Evolutionary conservation across 2,797 vertebrate species (phyloP).

Genomic region (Synaphobranchus kaupii): DNA sequence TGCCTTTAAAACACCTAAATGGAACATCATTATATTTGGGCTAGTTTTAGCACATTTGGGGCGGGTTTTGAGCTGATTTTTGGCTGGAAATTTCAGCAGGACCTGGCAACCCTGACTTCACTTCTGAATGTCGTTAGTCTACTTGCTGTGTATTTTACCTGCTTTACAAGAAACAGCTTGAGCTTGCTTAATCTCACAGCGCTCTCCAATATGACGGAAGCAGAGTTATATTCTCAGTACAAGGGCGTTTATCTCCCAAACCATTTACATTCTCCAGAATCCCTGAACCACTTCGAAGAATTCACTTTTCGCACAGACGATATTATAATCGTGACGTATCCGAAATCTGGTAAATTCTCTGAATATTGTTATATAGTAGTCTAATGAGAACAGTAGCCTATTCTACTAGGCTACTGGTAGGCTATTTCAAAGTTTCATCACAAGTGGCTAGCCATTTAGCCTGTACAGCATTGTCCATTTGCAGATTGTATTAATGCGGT

Average conservation of each 20-base stretch:
- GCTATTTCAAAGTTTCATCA: too few relatives aligned
- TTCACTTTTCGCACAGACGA: constrained; percentile 69
- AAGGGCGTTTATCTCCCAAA: constrained; percentile 60
- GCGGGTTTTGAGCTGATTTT: too few relatives aligned
- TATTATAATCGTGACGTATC: constrained; percentile 65
- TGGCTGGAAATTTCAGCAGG: too few relatives aligned
- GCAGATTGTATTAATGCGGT: too few relatives aligned
- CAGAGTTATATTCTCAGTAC: constrained; percentile 59
- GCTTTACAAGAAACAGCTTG: not conserved
- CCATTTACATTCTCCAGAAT: constrained; percentile 51
- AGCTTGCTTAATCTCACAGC: not conserved
- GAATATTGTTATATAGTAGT: too few relatives aligned
- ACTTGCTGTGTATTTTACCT: not conserved
- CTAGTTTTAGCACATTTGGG: too few relatives aligned
- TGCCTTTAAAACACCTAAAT: too few relatives aligned
- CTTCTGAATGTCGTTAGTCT: not conserved
- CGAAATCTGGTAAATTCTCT: constrained; percentile 76
- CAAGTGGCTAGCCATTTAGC: too few relatives aligned
- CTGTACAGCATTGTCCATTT: too few relatives aligned
- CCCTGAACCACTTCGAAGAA: constrained; percentile 60
- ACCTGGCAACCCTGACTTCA: too few relatives aligned
- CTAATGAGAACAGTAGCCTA: too few relatives aligned
- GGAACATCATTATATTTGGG: too few relatives aligned
- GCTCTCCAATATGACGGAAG: constrained; percentile 61
- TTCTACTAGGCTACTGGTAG: constrained; percentile 26